Evolutionary conservation across 2,113 vertebrate species (phyloP).

Genomic region (Glareola pratincola): DNA sequence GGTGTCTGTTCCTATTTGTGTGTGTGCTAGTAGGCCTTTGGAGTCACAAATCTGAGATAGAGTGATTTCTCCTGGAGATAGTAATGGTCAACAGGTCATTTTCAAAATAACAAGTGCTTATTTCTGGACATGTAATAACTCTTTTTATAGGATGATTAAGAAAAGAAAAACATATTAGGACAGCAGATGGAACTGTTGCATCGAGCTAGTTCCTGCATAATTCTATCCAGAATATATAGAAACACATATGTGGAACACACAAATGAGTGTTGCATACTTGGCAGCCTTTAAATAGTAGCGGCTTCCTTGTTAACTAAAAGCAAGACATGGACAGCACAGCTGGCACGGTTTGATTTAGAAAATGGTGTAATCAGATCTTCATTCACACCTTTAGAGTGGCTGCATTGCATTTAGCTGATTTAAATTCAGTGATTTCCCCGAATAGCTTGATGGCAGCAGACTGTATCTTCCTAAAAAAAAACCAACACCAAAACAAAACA

Average conservation of each 20-base stretch:
- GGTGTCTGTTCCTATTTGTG: background rate
- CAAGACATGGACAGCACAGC: background rate
- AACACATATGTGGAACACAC: background rate
- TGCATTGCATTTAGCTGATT: background rate
- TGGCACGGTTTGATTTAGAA: background rate
- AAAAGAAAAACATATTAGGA: background rate
- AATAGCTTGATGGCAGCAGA: background rate
- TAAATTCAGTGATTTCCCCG: background rate
- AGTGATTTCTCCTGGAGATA: background rate
- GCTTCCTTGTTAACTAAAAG: background rate
- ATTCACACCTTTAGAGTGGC: background rate
- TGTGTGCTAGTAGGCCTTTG: background rate
- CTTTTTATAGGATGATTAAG: background rate
- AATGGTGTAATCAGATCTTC: background rate
- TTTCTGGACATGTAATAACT: background rate
- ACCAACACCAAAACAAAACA: background rate
- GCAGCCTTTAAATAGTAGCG: background rate
- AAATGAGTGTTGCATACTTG: background rate
- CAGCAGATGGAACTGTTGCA: background rate
- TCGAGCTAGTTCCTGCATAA: background rate
- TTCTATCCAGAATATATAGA: background rate
- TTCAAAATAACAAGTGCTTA: background rate
- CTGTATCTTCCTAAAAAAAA: background rate
- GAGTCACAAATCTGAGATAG: background rate
- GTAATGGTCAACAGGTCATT: background rate